Base-by-base conservation (phyloP, 2,797 vertebrate species). In the Sphenodon punctatus region DNA sequence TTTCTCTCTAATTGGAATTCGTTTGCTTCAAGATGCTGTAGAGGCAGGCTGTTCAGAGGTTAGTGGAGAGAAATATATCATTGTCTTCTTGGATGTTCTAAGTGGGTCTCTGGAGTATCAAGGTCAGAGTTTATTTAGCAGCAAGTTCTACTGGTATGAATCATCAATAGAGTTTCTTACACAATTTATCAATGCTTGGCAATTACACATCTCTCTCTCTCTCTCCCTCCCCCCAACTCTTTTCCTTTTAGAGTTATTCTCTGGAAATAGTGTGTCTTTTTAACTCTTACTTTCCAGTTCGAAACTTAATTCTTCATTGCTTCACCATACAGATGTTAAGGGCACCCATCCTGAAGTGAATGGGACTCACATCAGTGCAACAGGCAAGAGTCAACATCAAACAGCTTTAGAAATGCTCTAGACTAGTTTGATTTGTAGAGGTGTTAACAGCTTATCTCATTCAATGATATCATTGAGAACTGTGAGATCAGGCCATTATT, bases 81-180 rank as follows among this genome's bases (percentile, higher is more conserved):
- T 88, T 93, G 86, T 91, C 77, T 92, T 93, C 36, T 68, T 85
- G 72, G 77, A 86, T 87, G 88, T 90, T 94, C 59, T 89, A 94
- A 93, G 79, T 91, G 66, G 82, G 45, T 92, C 75, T 88, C 86
- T 75, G 42, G 79, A 93, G 92, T 90, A 88, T 89, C 78, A 91
- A 91, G 85, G 94, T 94, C 79, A 89, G 67, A 67, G 71, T 90
- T 93, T 92, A 88, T 90, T 93, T 90, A 89, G 81, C 90, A 86
- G 87, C 76, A 80, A 69, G 68, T 90, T 91, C 91, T 91, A 65
- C 30, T 53, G 60, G 34, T 89, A 88, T 92, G 83, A 93, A 89
- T 93, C 92, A 87, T 84, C 89, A 88, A 42, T 42, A 87, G 66
- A 45, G 65, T 75, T 93, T 38, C 85, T 36, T 64, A 69, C 39